Evolutionary conservation across 1,140 invertebrate genomes (phyloP), one percentile per base, ranked within the genome.

Genomic region (Idris sp.): DNA sequence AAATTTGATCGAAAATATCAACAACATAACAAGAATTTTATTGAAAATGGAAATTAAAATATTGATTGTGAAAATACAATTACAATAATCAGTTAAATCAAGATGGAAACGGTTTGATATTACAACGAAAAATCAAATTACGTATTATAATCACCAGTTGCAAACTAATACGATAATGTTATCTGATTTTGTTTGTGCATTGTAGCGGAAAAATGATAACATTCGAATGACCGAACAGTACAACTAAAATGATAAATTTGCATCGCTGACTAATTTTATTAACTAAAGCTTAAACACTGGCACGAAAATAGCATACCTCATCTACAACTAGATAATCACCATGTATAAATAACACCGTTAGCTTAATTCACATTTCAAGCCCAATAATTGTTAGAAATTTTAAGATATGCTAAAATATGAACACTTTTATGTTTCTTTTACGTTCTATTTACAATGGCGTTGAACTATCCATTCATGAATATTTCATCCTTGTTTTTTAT

Each of bases 381-480:
- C 28, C 16, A 15, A 6, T 49, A 62, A 64, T 64, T 64, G 35
- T 33, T 26, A 13, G 30, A 25, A 33, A 26, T 64, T 51, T 31
- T 22, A 54, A 65, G 40, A 65, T 65, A 46, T 51, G 48, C 26
- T 54, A 54, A 65, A 54, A 19, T 65, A 65, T 65, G 61, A 36
- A 46, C 58, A 51, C 36, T 62, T 58, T 62, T 62, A 62, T 51
- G 58, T 62, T 53, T 2, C 48, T 53, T 53, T 54, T 38, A 54
- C 41, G 59, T 64, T 43, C 36, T 48, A 43, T 64, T 64, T 18
- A 19, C 30, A 19, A 44, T 53, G 46, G 53, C 59, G 46, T 18
- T 53, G 48, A 64, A 44, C 35, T 44, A 53, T 44, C n/a, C 46
- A 44, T 64, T 64, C 59, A 64, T 64, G 59, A 64, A 64, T 53